Conservation (phyloP, 2,113 vertebrate genomes). For the Echinops telfairi region DNA sequence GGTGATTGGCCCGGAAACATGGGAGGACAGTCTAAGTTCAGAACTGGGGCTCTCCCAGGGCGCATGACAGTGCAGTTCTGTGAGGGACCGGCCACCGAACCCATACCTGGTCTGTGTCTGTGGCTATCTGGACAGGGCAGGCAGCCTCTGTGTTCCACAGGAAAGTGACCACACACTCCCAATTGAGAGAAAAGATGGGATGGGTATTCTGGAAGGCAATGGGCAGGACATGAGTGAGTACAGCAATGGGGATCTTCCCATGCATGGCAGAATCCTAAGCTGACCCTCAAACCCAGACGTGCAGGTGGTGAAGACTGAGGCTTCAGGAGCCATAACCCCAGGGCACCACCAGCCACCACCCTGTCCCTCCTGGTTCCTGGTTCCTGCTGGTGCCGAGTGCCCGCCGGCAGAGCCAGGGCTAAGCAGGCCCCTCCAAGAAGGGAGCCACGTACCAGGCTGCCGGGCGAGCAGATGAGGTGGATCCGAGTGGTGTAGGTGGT, state of each 20-base stretch:
- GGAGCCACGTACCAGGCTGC: constrained; percentile 84
- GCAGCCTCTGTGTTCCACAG: constrained; percentile 96
- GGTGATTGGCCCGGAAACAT: no score
- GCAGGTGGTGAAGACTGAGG: accelerated
- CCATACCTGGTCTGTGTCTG: constrained; percentile 89
- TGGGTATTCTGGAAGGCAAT: constrained; percentile 88
- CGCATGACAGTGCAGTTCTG: background rate
- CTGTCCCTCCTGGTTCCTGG: background rate
- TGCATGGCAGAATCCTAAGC: no score
- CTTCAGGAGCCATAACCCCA: background rate
- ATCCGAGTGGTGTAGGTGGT: constrained; percentile 91
- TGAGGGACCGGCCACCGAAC: accelerated
- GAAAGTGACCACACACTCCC: constrained; percentile 94
- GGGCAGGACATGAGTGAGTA: background rate
- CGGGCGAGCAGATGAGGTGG: constrained; percentile 92
- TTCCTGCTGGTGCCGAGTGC: background rate
- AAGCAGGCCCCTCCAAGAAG: background rate
- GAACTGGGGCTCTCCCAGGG: accelerated
- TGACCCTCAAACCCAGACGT: no score
- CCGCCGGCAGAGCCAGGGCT: background rate
- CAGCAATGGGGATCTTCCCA: accelerated
- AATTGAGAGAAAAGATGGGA: constrained; percentile 90
- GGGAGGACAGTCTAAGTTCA: background rate
- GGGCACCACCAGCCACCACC: accelerated
- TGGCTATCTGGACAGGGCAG: constrained; percentile 90